A percentile compares a stretch with the other conserved stretches of the same genome.
Evolutionary conservation across 2,113 vertebrate genomes (phyloP).

Genomic region (Holacanthus passer): DNA sequence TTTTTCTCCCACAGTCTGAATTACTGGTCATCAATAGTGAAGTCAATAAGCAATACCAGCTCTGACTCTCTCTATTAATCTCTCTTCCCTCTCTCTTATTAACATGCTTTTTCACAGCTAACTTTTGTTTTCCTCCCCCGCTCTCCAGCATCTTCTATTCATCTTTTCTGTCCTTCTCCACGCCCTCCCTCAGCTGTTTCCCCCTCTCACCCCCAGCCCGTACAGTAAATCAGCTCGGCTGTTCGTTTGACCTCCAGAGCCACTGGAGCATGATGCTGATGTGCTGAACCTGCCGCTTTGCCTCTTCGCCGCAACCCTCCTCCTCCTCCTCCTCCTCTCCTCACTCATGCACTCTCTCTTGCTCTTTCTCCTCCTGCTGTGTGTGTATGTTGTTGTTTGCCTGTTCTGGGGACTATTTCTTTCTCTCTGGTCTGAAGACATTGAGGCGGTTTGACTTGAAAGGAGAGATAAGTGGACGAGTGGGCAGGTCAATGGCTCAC

Average conservation of each 20-base stretch:
- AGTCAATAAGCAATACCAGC: constrained; percentile 53
- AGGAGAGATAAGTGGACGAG: constrained; percentile 26
- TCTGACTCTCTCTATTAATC: constrained; percentile 2
- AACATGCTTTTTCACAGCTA: not conserved
- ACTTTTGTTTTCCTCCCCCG: not conserved
- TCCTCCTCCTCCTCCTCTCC: constrained; percentile 14
- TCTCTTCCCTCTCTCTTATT: not conserved
- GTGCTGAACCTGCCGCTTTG: constrained; percentile 73
- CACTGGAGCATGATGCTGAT: constrained; percentile 65
- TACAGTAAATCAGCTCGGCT: constrained; percentile 69
- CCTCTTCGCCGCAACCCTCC: constrained; percentile 46
- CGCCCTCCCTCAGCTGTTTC: constrained; percentile 35
- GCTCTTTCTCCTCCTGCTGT: not conserved
- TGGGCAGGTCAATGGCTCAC: constrained; percentile 5
- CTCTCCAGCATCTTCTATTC: constrained; percentile 22
- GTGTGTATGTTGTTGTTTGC: not conserved
- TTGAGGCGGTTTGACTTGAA: constrained; percentile 18
- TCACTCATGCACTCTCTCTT: constrained; percentile 11
- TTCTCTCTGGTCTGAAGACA: not conserved
- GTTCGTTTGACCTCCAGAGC: constrained; percentile 74
- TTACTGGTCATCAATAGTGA: constrained; percentile 37
- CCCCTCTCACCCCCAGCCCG: constrained; percentile 33
- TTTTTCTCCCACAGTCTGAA: constrained; percentile 15
- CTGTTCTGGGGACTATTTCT: not conserved
- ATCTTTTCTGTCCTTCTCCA: not conserved